Evolutionary conservation across 2,888 invertebrate species (phyloP), one percentile per base, ranked within the genome.

Genomic region (Mystacides longicornis): DNA sequence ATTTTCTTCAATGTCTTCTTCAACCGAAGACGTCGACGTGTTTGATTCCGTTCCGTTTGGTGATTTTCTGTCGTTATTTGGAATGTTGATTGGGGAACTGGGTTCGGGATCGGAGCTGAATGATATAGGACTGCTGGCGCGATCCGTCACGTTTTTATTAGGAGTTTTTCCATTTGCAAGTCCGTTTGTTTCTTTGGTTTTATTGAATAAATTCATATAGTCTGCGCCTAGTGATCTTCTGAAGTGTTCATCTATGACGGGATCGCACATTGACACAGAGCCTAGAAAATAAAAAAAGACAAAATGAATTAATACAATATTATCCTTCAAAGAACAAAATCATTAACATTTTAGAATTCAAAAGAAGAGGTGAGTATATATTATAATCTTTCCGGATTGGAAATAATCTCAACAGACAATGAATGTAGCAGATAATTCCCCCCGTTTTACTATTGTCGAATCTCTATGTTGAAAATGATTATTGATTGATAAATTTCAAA

Each of bases 171-270:
- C 60, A 46, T 59, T 60, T 45, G 60, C 50, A 46, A 57, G 49
- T 33, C 57, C 57, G 51, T 55, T 56, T 18, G 43, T 20, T 37
- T 57, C 50, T 72, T 60, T 61, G 27, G 69, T 74, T 67, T 78
- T 80, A 65, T 81, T 80, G 69, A 86, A 85, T 49, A 88, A 72
- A 58, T 79, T 81, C 71, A 84, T 81, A 74, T 88, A 88, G 68
- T 89, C 84, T 64, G 87, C 85, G 55, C 94, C 94, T 60, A 96
- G 79, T 1, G 94, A 94, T 60, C 94, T 84, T 55, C 94, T 81
- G 74, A 96, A 96, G 73, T 96, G 95, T 69, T 96, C 96, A 73
- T 96, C 95, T 66, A 95, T 93, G 54, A 90, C 91, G 11, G 91
- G 90, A 71, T 93, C 93, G 72, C 90, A 88, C 80, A 86, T 84